Conservation (phyloP, 2,888 invertebrate genomes). For the Oscheius myriophilus region DNA sequence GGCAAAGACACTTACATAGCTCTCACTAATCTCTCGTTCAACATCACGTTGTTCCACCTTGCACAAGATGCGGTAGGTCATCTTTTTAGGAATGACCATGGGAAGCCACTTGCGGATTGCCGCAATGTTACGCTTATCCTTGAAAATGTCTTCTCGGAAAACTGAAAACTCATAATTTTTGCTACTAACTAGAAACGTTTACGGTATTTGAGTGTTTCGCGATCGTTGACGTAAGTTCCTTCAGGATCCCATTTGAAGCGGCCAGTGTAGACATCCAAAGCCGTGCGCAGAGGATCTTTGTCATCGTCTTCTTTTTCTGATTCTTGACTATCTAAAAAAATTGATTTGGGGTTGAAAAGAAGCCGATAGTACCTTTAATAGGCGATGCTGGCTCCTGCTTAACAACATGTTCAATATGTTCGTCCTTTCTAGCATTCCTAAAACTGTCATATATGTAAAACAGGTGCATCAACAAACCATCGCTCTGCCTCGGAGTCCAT, state of each 20-base stretch:
- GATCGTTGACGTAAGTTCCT: constrained; percentile 18
- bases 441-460: too few relatives aligned
- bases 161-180: background rate
- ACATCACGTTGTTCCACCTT: background rate
- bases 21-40: background rate
- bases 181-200: background rate
- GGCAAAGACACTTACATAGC: background rate
- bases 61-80: constrained; percentile 8
- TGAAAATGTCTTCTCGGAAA: constrained; percentile 10
- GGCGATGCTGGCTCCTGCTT: background rate
- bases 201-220: constrained; percentile 15
- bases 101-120: constrained; percentile 14
- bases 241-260: constrained; percentile 8
- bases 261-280: constrained; percentile 1
- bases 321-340: background rate
- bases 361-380: too few relatives aligned
- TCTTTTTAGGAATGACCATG: background rate
- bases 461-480: too few relatives aligned
- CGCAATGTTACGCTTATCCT: constrained; percentile 7
- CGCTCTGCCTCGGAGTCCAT: background rate
- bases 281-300: background rate
- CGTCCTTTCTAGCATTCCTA: too few relatives aligned
- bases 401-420: too few relatives aligned
- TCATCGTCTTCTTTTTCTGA: background rate
- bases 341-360: too few relatives aligned